A percentile compares a stretch with the other conserved stretches of the same genome.
phyloP scores from a whole-genome alignment of 1,140 invertebrate genomes.

The Neodiprion fabricii region DNA sequence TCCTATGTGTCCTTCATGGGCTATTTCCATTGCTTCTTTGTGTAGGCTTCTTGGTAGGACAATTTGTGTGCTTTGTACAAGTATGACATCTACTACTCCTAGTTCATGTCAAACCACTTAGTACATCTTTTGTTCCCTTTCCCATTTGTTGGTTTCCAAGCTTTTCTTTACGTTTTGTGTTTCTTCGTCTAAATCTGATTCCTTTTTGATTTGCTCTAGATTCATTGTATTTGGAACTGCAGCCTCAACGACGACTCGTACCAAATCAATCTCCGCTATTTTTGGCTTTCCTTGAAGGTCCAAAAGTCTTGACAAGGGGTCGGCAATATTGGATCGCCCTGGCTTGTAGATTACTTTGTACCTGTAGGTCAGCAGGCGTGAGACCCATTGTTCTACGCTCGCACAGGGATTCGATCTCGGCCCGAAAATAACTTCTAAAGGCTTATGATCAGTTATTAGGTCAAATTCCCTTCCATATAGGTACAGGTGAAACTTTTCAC shows the following conservation, averaged over 20 bases:
- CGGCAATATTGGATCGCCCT: slow-evolving; percentile 44
- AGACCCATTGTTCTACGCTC: slow-evolving; percentile 50
- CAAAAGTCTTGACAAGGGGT: slow-evolving; percentile 40
- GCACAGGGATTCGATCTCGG: slow-evolving; percentile 42
- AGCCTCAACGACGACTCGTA: neutral
- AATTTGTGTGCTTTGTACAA: slow-evolving; percentile 14
- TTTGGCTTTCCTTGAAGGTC: slow-evolving; percentile 10
- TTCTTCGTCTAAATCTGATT: slow-evolving; percentile 22
- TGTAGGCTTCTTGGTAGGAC: slow-evolving; percentile 25
- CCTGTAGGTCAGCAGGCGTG: slow-evolving; percentile 46
- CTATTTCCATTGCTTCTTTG: slow-evolving; percentile 23
- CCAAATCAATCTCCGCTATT: neutral
- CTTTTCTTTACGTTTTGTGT: slow-evolving; percentile 18
- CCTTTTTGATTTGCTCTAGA: neutral
- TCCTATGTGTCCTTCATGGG: slow-evolving; percentile 35
- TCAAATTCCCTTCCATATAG: slow-evolving; percentile 34
- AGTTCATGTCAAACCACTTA: slow-evolving; percentile 25
- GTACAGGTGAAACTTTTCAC: slow-evolving; percentile 47
- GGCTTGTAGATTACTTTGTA: slow-evolving; percentile 43
- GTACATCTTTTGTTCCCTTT: slow-evolving; percentile 21
- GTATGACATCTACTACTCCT: slow-evolving; percentile 20
- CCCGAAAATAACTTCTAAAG: slow-evolving; percentile 34
- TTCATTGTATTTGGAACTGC: too few species aligned
- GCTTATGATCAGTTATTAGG: slow-evolving; percentile 48
- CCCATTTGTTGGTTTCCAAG: slow-evolving; percentile 17